Percentiles rank a stretch among this genome's conserved stretches.
Evolutionary conservation across 2,113 vertebrate genomes (phyloP).

Genomic region (Rhea pennata): DNA sequence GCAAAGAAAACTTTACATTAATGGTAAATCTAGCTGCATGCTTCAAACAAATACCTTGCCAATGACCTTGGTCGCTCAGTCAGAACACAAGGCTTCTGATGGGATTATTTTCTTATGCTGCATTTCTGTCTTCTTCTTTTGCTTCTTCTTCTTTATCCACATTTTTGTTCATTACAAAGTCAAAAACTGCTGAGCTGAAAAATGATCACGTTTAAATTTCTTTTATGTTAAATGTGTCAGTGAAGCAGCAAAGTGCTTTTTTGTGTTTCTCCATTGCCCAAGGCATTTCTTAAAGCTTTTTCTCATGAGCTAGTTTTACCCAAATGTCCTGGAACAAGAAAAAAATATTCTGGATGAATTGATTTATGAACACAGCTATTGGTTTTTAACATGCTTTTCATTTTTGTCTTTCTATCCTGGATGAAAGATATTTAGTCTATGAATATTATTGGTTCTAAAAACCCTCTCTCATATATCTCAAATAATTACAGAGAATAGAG

Average conservation of each 20-base stretch:
- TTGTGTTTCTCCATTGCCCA: conserved; percentile 25
- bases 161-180: conserved; percentile 28
- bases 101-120: background rate
- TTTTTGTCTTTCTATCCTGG: conserved; percentile 7
- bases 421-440: conserved; percentile 4
- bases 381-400: background rate
- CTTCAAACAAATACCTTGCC: background rate
- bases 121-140: background rate
- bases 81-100: background rate
- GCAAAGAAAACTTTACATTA: background rate
- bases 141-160: background rate
- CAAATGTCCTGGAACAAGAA: background rate
- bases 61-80: background rate
- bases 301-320: conserved; percentile 3
- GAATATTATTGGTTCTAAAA: conserved; percentile 35
- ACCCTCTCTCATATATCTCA: background rate
- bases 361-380: conserved; percentile 13
- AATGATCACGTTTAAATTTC: conserved; percentile 49
- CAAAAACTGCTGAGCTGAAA: conserved; percentile 47
- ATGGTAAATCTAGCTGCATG: background rate
- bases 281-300: conserved; percentile 42
- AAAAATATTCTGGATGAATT: conserved; percentile 4
- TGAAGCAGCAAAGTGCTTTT: conserved; percentile 49
- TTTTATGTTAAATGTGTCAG: conserved; percentile 40
- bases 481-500: background rate